phyloP scores from a whole-genome alignment of 64 coral and sea anemone species.

The Montipora sp. region DNA sequence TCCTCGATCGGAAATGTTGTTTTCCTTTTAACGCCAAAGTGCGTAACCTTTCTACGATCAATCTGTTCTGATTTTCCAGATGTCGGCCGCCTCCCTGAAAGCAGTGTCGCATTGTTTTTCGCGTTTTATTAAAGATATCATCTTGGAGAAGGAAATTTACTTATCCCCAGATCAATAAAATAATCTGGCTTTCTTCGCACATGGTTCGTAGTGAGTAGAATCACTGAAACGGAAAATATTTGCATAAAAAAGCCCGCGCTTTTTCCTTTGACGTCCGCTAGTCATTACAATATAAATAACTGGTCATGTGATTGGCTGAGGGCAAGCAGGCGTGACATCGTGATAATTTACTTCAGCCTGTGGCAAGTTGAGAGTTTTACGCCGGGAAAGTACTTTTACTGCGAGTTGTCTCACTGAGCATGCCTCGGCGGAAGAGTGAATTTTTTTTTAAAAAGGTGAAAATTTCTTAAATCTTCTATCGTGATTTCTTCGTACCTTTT shows the following conservation, averaged over 20 bases:
- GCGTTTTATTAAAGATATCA: too few species aligned
- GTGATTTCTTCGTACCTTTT: neutral
- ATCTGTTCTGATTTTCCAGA: too few species aligned
- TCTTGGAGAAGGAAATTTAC: too few species aligned
- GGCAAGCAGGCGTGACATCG: neutral
- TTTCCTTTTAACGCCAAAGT: too few species aligned
- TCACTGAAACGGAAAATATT: neutral
- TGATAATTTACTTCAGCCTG: neutral
- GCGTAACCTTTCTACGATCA: too few species aligned
- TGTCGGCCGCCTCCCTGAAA: too few species aligned
- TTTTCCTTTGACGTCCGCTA: neutral
- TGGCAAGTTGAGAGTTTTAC: neutral
- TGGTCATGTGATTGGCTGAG: neutral
- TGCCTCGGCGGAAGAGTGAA: neutral
- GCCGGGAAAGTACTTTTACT: constrained; percentile 36
- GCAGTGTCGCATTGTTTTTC: too few species aligned
- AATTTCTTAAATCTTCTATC: neutral
- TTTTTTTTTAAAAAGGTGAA: neutral
- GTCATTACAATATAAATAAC: neutral
- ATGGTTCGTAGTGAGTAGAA: constrained; percentile 24
- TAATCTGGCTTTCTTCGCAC: neutral
- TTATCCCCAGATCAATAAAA: too few species aligned
- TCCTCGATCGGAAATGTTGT: too few species aligned
- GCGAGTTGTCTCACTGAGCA: constrained; percentile 25
- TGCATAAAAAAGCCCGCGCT: constrained; percentile 41